Conservation (phyloP, 2,113 vertebrate genomes). For the Motacilla alba region DNA sequence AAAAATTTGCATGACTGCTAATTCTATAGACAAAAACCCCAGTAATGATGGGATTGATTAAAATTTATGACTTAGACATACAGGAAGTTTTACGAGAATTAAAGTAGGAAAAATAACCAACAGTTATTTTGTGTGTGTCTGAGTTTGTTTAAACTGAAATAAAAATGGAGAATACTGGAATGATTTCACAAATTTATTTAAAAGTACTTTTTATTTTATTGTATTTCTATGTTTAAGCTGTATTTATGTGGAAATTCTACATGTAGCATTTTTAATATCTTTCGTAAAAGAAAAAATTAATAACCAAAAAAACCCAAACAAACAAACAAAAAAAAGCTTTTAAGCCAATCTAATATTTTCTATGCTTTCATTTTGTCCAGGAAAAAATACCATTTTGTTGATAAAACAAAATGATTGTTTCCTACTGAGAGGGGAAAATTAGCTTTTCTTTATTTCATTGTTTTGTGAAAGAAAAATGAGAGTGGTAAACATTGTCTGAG, state of each 20-base stretch:
- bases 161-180: background rate
- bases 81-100: background rate
- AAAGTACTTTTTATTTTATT: background rate
- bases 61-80: background rate
- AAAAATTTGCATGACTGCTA: background rate
- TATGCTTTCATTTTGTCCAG: background rate
- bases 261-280: rapidly evolving
- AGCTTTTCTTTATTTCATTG: background rate
- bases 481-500: background rate
- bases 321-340: background rate
- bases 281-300: too few relatives aligned
- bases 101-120: background rate
- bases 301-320: too few relatives aligned
- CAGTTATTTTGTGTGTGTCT: background rate
- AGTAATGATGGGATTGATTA: background rate
- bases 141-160: background rate
- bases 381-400: background rate
- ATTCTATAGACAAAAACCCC: background rate
- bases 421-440: background rate
- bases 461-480: background rate
- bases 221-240: background rate
- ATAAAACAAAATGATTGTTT: background rate
- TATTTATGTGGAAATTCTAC: background rate
- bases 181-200: background rate
- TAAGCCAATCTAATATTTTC: background rate